Evolutionary conservation across 1,140 invertebrate genomes (phyloP).

Genomic region (Zaprionus kolodkinae): DNA sequence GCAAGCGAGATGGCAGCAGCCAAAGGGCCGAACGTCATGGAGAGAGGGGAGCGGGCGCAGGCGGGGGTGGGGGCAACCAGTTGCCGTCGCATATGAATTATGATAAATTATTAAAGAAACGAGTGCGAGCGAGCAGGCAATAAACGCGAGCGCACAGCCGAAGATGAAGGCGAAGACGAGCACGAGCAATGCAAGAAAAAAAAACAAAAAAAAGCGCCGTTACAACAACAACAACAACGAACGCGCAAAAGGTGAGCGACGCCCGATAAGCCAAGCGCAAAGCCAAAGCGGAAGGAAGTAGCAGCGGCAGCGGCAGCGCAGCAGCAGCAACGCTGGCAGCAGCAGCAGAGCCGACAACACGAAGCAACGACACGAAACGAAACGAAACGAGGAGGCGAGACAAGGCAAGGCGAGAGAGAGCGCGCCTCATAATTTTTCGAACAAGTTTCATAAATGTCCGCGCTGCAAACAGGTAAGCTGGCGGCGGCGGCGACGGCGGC

Average conservation of each 20-base stretch:
- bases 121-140: conserved; percentile 39
- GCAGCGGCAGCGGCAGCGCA: conserved; percentile 31
- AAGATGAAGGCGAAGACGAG: conserved; percentile 20
- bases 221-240: conserved; percentile 40
- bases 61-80: conserved; percentile 28
- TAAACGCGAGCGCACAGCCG: conserved; percentile 23
- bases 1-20: conserved; percentile 57
- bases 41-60: not conserved
- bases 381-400: not conserved
- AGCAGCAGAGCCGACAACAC: conserved; percentile 15
- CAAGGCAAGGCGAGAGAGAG: conserved; percentile 24
- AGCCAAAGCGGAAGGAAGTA: conserved; percentile 71
- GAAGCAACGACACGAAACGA: not conserved
- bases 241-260: conserved; percentile 63
- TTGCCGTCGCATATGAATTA: conserved; percentile 80
- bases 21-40: conserved; percentile 54
- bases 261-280: conserved; percentile 37
- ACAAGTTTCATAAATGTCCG: conserved; percentile 80
- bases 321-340: conserved; percentile 47
- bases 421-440: conserved; percentile 78
- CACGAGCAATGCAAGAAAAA: not conserved
- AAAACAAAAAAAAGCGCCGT: conserved; percentile 34
- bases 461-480: conserved; percentile 64
- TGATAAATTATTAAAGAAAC: conserved; percentile 83
- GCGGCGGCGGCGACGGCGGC: conserved; percentile 31